Percentiles rank a stretch among this genome's conserved stretches.
Conservation (phyloP, 2,113 vertebrate genomes). For the Butorides virescens region DNA sequence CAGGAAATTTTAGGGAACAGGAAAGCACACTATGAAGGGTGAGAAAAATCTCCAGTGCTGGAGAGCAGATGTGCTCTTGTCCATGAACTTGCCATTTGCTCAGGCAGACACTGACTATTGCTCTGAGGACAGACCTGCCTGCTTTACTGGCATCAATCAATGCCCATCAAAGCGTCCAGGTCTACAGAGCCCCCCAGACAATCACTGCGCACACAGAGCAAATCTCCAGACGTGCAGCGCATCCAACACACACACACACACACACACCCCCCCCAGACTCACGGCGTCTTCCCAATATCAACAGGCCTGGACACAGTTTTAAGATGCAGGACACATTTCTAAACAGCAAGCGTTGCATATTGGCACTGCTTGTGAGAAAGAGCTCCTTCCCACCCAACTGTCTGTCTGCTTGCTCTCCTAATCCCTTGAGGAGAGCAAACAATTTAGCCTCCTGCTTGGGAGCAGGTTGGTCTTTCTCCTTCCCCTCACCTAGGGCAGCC, state of each 20-base stretch:
- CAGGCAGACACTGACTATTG: background rate
- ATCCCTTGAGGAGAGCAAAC: background rate
- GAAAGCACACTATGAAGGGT: background rate
- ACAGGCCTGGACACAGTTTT: background rate
- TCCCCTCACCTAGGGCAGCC: background rate
- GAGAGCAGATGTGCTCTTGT: background rate
- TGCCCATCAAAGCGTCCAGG: background rate
- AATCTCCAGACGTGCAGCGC: background rate
- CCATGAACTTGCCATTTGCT: background rate
- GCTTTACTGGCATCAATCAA: background rate
- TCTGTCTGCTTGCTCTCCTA: background rate
- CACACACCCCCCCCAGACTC: background rate
- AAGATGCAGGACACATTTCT: background rate
- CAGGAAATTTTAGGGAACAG: background rate
- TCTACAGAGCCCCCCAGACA: background rate
- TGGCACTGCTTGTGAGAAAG: background rate
- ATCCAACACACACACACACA: background rate
- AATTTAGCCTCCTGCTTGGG: background rate
- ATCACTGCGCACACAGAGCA: background rate
- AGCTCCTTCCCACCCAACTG: background rate
- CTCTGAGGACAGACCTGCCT: background rate
- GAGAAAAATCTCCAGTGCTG: background rate
- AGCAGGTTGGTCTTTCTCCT: background rate
- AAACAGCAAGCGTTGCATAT: background rate
- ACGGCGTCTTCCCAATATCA: rapidly evolving